Evolutionary conservation across 2,113 vertebrate species (phyloP).

Genomic region (Pelusios castaneus): DNA sequence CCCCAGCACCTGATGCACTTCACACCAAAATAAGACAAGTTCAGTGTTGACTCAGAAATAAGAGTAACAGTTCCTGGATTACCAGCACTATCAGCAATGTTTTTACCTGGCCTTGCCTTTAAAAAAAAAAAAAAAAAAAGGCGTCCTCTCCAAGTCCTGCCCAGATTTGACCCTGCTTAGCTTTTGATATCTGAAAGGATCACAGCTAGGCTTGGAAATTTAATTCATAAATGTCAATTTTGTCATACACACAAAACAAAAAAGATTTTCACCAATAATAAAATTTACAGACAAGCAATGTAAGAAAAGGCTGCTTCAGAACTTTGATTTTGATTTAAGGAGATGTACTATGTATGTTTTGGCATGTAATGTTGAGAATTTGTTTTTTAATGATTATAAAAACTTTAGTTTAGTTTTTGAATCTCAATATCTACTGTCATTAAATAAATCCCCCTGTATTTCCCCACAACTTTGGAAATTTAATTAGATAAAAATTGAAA

Average conservation of each 20-base stretch:
- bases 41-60: background rate
- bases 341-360: background rate
- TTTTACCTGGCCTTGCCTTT: background rate
- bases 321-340: background rate
- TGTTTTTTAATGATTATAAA: background rate
- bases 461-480: background rate
- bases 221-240: background rate
- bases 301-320: background rate
- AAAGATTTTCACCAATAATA: background rate
- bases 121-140: too few relatives aligned
- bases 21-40: background rate
- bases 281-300: background rate
- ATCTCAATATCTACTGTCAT: background rate
- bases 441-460: background rate
- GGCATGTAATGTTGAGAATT: background rate
- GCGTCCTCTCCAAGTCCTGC: background rate
- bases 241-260: background rate
- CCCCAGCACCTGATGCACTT: background rate
- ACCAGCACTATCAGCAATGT: background rate
- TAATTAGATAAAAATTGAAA: background rate
- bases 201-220: background rate
- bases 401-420: background rate
- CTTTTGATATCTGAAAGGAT: background rate
- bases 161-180: background rate
- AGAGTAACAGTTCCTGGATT: background rate